These are phyloP conservation scores for Leuciscus idus DNA, from an alignment of 2,113 vertebrate genomes.

Conservation along the genomic window DNA sequence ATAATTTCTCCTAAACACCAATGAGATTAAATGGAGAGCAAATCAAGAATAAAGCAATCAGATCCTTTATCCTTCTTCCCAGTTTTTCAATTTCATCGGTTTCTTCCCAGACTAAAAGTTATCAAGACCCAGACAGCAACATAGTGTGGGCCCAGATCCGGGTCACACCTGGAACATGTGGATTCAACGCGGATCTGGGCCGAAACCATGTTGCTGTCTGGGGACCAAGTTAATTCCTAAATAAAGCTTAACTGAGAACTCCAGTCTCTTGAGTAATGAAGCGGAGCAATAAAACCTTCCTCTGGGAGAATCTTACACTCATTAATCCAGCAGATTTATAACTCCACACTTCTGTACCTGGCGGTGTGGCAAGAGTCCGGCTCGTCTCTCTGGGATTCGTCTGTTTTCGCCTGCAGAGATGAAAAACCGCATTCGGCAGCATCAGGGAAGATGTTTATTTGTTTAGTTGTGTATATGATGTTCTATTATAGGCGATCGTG, in stretches of 20 bases:
- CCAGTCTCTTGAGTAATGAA: neutral
- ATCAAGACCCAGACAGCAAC: too few species aligned
- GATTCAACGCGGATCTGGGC: too few species aligned
- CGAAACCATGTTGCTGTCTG: too few species aligned
- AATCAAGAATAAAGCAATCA: too few species aligned
- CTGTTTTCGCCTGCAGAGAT: slow-evolving; percentile 14
- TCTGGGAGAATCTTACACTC: neutral
- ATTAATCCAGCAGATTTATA: neutral
- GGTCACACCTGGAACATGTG: too few species aligned
- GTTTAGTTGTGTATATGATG: neutral
- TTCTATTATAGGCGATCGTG: neutral
- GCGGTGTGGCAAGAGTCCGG: neutral
- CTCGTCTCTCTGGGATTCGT: neutral
- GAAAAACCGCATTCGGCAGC: neutral
- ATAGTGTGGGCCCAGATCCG: too few species aligned
- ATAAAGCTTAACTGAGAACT: neutral
- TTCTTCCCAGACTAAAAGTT: too few species aligned
- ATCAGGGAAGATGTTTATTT: slow-evolving; percentile 12
- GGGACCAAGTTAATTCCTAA: neutral
- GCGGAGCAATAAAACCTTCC: neutral
- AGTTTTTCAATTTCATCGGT: too few species aligned
- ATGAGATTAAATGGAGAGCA: too few species aligned
- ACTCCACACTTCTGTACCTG: neutral
- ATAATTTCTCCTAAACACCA: too few species aligned
- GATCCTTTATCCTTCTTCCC: too few species aligned